These are phyloP conservation scores for Eunapius fragilis DNA, from an alignment of 37 sponge, comb jelly and placozoan genomes.

Conservation along the genomic window DNA sequence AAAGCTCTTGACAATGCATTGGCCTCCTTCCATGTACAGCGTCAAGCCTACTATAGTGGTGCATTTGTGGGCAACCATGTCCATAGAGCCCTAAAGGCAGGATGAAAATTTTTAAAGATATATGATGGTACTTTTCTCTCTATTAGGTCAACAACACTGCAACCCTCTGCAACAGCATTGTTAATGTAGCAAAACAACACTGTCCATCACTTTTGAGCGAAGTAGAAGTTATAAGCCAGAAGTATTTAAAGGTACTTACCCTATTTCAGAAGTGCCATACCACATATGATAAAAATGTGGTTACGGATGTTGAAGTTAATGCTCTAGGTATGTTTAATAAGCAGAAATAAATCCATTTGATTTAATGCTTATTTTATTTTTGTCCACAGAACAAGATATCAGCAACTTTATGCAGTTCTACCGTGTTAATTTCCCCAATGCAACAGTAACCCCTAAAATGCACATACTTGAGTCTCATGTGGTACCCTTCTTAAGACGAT, in stretches of 20 bases:
- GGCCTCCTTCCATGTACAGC: slow-evolving; percentile 8
- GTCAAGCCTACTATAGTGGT: slow-evolving; percentile 42
- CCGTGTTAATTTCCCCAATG: slow-evolving; percentile 8
- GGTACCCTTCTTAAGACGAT: slow-evolving; percentile 7
- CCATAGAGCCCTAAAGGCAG: slow-evolving; percentile 33
- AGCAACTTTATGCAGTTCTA: slow-evolving; percentile 17
- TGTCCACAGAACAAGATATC: slow-evolving; percentile 11
- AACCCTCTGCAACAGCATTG: neutral
- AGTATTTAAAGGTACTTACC: neutral
- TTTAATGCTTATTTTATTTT: neutral
- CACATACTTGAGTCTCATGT: slow-evolving; percentile 44
- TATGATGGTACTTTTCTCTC: neutral
- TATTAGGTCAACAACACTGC: slow-evolving; percentile 18
- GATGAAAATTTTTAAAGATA: neutral
- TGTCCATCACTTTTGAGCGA: neutral
- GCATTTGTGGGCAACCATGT: slow-evolving; percentile 61
- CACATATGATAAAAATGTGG: neutral
- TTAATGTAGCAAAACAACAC: neutral
- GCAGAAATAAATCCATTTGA: neutral
- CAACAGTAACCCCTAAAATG: slow-evolving; percentile 35
- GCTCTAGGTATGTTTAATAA: slow-evolving; percentile 9
- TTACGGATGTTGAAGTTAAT: neutral
- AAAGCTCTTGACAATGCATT: slow-evolving; percentile 28
- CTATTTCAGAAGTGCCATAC: slow-evolving; percentile 44
- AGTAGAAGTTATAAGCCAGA: neutral